Evolutionary conservation across 2,888 invertebrate genomes (phyloP).

Genomic region (Euzophera pinguis): DNA sequence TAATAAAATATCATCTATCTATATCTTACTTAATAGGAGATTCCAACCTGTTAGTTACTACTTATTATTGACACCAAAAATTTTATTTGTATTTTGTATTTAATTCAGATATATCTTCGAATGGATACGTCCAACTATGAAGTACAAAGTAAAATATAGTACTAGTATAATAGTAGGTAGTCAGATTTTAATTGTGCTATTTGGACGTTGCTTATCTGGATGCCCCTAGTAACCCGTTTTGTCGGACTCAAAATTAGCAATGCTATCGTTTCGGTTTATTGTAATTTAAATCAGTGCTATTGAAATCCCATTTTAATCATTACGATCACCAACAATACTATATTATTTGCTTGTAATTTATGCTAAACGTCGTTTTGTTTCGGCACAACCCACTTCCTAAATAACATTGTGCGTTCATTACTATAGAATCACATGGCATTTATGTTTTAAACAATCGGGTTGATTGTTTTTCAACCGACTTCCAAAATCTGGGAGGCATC

Average conservation of each 20-base stretch:
- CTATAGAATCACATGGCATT: constrained; percentile 3
- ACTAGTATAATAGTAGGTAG: too few species aligned
- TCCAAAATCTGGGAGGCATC: too few species aligned
- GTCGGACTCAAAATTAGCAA: background rate
- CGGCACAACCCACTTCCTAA: constrained; percentile 30
- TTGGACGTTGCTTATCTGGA: background rate
- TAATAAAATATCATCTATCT: too few species aligned
- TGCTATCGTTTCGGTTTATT: background rate
- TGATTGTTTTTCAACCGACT: background rate
- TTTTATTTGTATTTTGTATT: too few species aligned
- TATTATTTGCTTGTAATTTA: constrained; percentile 4
- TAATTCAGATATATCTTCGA: too few species aligned
- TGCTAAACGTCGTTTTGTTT: constrained; percentile 38
- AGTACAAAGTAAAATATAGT: too few species aligned
- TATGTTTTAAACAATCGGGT: background rate
- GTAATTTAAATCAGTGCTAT: background rate
- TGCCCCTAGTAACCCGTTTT: background rate
- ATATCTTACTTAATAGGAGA: too few species aligned
- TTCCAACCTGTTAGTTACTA: too few species aligned
- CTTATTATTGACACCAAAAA: too few species aligned
- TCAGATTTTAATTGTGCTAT: too few species aligned
- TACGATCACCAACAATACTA: background rate
- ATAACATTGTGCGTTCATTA: constrained; percentile 15
- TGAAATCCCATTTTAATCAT: constrained; percentile 10
- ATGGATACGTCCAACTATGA: too few species aligned